phyloP scores from a whole-genome alignment of 2,797 vertebrate genomes.

The Mus caroli region DNA sequence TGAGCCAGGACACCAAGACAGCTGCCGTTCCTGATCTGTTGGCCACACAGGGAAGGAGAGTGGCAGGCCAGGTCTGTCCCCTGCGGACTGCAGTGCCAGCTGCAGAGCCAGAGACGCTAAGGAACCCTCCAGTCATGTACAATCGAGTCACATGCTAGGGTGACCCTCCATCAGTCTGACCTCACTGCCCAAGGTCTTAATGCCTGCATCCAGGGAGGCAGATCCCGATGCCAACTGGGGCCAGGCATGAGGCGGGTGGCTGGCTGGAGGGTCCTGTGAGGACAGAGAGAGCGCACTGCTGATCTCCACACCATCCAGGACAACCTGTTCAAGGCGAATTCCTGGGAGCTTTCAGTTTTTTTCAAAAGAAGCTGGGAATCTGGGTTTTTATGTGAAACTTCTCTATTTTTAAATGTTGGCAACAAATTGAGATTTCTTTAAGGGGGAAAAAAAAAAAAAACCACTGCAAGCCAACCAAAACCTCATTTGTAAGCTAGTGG shows the following conservation, averaged over 20 bases:
- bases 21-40: not conserved
- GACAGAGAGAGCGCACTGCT: not conserved
- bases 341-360: slow-evolving; percentile 67
- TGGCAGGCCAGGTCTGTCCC: not conserved
- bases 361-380: slow-evolving; percentile 75
- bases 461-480: slow-evolving; percentile 65
- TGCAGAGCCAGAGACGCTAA: not conserved
- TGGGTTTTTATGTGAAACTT: slow-evolving; percentile 78
- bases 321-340: not conserved
- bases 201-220: not conserved
- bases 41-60: not conserved
- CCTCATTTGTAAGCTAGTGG: slow-evolving; percentile 58
- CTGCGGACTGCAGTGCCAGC: not conserved
- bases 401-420: slow-evolving; percentile 82
- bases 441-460: not conserved
- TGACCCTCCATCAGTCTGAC: not conserved
- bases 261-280: accelerated
- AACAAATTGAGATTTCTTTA: slow-evolving; percentile 64
- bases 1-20: accelerated
- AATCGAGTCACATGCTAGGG: not conserved
- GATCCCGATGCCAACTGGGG: accelerated
- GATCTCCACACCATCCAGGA: not conserved
- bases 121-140: not conserved
- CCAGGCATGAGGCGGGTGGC: too few relatives aligned
- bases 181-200: not conserved